Evolutionary conservation across 1,140 invertebrate genomes (phyloP), one percentile per base, ranked within the genome.

Genomic region (Hydropsyche tenuis): DNA sequence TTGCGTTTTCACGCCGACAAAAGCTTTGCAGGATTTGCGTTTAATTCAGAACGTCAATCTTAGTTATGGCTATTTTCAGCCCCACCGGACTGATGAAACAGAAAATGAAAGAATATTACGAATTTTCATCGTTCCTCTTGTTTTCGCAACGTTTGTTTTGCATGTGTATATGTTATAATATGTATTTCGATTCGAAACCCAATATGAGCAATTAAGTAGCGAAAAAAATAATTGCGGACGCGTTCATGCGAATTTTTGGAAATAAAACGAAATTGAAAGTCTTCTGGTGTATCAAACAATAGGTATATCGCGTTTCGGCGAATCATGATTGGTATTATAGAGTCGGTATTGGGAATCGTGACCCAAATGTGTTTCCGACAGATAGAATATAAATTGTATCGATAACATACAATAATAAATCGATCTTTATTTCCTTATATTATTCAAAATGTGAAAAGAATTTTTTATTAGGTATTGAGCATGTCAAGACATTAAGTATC

Each of bases 201-300:
- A 53, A 53, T 53, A 37, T 11, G 18, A 6, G 14, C 48, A 53
- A 53, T 53, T 53, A 53, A 18, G 48, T 16, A 2, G 9, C 16
- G 14, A 20, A 53, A 20, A 9, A 7, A 18, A 18, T 9, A 25
- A 27, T 25, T 60, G 3, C 14, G 14, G 7, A 12, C 11, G 56
- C 25, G 18, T 56, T 56, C 16, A 20, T 20, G 48, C 14, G 16
- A 53, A 37, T 53, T 18, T 53, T 18, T 20, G 20, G 18, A 53
- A 53, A 53, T 18, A 53, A 53, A 53, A 53, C 48, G 20, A 53
- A 9, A 60, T 60, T 60, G 56, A 60, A 25, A 60, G 22, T 60
- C 56, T 60, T 25, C 56, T 25, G 11, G 56, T 23, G 56, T 60
- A 60, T 60, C 9, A 27, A 60, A 60, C 56, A 60, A 60, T 25